These are phyloP conservation scores for Furcifer pardalis DNA, from an alignment of 2,797 vertebrate genomes.

Conservation along the genomic window DNA sequence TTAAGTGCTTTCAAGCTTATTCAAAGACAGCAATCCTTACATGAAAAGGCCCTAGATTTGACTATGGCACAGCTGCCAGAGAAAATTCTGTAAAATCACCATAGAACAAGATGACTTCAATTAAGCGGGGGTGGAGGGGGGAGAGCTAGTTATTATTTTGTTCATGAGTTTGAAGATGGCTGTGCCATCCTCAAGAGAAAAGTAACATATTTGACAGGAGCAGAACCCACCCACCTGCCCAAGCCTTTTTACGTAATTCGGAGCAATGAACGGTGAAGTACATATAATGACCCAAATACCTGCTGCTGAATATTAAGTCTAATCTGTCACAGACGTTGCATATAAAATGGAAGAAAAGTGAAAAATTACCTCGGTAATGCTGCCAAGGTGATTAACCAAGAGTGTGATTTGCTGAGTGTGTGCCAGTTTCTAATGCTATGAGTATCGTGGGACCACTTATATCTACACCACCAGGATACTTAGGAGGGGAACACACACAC, in stretches of 20 bases:
- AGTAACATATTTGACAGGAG: conserved; percentile 19
- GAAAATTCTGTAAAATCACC: background rate
- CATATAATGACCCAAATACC: conserved; percentile 8
- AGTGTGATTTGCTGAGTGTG: conserved; percentile 15
- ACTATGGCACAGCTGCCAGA: background rate
- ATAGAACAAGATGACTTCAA: conserved; percentile 4
- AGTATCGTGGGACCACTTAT: conserved; percentile 28
- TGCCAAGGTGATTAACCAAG: conserved; percentile 28
- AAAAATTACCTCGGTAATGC: conserved; percentile 31
- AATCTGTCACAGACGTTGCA: conserved; percentile 38
- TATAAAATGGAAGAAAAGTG: conserved; percentile 33
- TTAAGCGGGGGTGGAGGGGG: too few relatives aligned
- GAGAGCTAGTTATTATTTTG: background rate
- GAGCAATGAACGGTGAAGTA: conserved; percentile 1
- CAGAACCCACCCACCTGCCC: background rate
- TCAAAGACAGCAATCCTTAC: background rate
- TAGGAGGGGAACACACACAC: background rate
- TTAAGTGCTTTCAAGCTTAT: background rate
- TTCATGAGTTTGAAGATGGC: background rate
- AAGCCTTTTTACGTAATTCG: background rate
- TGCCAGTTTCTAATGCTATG: conserved; percentile 33
- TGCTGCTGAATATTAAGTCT: conserved; percentile 21
- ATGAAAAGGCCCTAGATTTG: background rate
- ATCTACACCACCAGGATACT: conserved; percentile 4
- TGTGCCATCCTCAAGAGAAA: background rate